phyloP scores from a whole-genome alignment of 2,797 vertebrate species.

The Brachyrhaphis roseni region DNA sequence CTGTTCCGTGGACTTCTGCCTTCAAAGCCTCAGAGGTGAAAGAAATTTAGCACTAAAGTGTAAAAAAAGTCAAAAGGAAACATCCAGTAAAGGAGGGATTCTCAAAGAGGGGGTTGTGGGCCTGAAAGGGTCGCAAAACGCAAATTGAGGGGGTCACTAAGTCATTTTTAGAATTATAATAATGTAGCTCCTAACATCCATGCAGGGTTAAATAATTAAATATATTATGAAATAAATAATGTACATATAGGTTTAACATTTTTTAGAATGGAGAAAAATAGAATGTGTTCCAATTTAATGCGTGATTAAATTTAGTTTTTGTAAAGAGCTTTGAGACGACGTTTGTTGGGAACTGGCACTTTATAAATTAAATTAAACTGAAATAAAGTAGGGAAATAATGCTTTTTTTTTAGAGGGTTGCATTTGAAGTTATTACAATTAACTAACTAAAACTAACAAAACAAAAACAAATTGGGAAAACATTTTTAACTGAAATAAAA shows the following conservation, averaged over 20 bases:
- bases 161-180: background rate
- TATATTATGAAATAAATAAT: background rate
- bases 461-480: too few relatives aligned
- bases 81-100: background rate
- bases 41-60: background rate
- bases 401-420: background rate
- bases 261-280: too few relatives aligned
- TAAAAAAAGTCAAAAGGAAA: background rate
- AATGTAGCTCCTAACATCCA: background rate
- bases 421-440: too few relatives aligned
- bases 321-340: too few relatives aligned
- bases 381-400: background rate
- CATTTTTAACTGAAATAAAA: too few relatives aligned
- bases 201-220: background rate
- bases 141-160: too few relatives aligned
- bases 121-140: too few relatives aligned
- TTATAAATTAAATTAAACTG: too few relatives aligned
- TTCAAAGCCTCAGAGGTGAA: conserved; percentile 13
- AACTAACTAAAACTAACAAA: too few relatives aligned
- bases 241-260: background rate
- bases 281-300: too few relatives aligned
- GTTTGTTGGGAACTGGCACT: too few relatives aligned
- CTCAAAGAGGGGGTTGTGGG: background rate
- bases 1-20: conserved; percentile 13
- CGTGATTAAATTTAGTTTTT: too few relatives aligned